Conservation (phyloP, 2,888 invertebrate genomes). For the Catocala nupta region DNA sequence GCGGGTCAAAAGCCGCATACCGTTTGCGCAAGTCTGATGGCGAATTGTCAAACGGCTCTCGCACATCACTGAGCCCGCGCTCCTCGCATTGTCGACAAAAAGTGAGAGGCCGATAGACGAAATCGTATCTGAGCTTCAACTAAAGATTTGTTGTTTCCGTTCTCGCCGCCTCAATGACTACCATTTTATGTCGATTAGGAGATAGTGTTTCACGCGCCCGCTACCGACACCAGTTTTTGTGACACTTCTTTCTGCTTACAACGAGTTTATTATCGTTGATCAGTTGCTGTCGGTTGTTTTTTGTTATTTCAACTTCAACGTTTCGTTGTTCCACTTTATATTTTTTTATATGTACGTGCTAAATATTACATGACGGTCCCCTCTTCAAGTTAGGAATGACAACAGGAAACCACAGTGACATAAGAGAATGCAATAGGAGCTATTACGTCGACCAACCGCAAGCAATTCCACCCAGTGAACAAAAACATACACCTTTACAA, state of each 20-base stretch:
- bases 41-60: conserved; percentile 73
- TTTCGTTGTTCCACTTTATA: conserved; percentile 63
- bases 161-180: conserved; percentile 85
- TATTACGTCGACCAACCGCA: conserved; percentile 82
- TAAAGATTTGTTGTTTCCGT: conserved; percentile 85
- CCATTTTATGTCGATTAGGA: conserved; percentile 86
- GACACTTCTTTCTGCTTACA: conserved; percentile 80
- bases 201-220: conserved; percentile 85
- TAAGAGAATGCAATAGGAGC: conserved; percentile 74
- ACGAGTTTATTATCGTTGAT: conserved; percentile 82
- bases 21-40: conserved; percentile 69
- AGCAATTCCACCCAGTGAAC: conserved; percentile 78
- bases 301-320: conserved; percentile 59
- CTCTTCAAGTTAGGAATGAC: conserved; percentile 63
- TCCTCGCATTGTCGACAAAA: conserved; percentile 69
- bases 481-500: conserved; percentile 84
- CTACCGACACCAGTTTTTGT: conserved; percentile 85
- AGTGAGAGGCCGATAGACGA: conserved; percentile 75
- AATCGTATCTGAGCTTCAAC: conserved; percentile 74
- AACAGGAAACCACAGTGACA: conserved; percentile 78
- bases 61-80: conserved; percentile 51
- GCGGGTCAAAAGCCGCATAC: conserved; percentile 79
- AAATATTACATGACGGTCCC: conserved; percentile 49
- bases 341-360: conserved; percentile 50
- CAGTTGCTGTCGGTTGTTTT: conserved; percentile 67